Base-by-base conservation (phyloP, 2,113 vertebrate genomes). In the Sander vitreus region DNA sequence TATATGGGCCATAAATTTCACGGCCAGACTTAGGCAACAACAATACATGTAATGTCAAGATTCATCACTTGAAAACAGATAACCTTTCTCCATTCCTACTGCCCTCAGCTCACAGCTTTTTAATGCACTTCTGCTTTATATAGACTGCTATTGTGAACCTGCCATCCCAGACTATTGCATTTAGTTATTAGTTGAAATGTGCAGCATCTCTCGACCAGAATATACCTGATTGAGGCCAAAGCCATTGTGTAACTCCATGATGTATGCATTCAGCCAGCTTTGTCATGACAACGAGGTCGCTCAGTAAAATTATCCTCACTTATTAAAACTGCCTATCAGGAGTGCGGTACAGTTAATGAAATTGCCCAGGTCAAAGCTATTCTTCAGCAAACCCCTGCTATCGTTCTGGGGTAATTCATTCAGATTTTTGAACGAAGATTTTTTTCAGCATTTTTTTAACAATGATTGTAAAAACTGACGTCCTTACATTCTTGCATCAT, bases 291-390 rank as follows among this genome's bases (percentile, higher is more conserved):
- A 60, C 15, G 51, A 85, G 78, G 89, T 85, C 78, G 74, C 85
- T 62, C 43, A 27, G 64, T 85, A 73, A 85, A 91, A 92, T 93
- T 74, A 80, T 71, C 59, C 83, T 16, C 87, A 87, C 82, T 92
- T 93, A 91, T 92, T 91, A 90, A 90, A 93, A 81, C 67, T 85
- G 87, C 86, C 86, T 82, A 55, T 90, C 84, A 89, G 78, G 55
- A 85, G 81, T 58, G 76, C 1, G 51, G 72, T 80, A 39, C 82
- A 39, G 76, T 86, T 81, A 88, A 93, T 88, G 77, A 86, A 86
- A 88, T 81, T 77, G 85, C 43, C 67, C 50, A 27, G 89, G 91
- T 92, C 91, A 91, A 80, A 86, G 63, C 59, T 43, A 66, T 81
- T 84, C 78, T 80, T 89, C 73, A 60, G 78, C 48, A 66, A 55